phyloP scores from a whole-genome alignment of 2,888 invertebrate species.

The Heteromyza rotundicornis region DNA sequence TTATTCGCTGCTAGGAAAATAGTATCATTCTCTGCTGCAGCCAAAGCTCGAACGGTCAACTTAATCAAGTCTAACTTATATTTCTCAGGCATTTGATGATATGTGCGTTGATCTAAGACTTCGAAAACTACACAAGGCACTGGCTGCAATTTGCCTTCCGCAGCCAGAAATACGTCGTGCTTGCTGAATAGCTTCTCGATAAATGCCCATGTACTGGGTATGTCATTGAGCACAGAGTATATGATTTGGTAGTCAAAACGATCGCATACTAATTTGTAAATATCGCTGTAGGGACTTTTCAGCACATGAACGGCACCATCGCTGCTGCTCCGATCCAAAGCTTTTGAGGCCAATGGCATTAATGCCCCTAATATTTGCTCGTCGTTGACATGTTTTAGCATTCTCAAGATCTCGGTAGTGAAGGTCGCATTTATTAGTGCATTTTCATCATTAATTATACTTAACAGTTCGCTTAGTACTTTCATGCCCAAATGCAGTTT shows the following conservation, averaged over 20 bases:
- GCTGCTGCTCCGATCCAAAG: conserved; percentile 31
- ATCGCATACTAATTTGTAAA: conserved; percentile 66
- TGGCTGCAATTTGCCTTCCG: conserved; percentile 47
- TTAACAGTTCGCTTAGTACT: conserved; percentile 35
- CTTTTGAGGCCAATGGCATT: conserved; percentile 40
- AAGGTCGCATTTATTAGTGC: conserved; percentile 34
- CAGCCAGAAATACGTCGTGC: conserved; percentile 58
- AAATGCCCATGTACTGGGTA: conserved; percentile 66
- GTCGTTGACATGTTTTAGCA: conserved; percentile 50
- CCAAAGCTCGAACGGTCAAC: conserved; percentile 66
- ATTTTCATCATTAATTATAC: conserved; percentile 34
- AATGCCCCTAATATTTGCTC: conserved; percentile 37
- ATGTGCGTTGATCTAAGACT: conserved; percentile 49
- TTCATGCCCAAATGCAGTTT: conserved; percentile 46
- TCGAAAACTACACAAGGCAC: conserved; percentile 53
- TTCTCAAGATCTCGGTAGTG: conserved; percentile 39
- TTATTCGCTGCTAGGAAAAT: conserved; percentile 69
- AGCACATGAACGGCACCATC: conserved; percentile 45
- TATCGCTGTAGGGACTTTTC: conserved; percentile 65
- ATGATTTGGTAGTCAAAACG: conserved; percentile 66
- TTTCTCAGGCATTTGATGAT: conserved; percentile 63
- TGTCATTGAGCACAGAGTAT: conserved; percentile 57
- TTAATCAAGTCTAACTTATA: conserved; percentile 64
- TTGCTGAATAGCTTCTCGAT: conserved; percentile 66
- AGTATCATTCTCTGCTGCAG: conserved; percentile 68